Evolutionary conservation across 2,797 vertebrate species (phyloP).

Genomic region (Enteromius viviparus): DNA sequence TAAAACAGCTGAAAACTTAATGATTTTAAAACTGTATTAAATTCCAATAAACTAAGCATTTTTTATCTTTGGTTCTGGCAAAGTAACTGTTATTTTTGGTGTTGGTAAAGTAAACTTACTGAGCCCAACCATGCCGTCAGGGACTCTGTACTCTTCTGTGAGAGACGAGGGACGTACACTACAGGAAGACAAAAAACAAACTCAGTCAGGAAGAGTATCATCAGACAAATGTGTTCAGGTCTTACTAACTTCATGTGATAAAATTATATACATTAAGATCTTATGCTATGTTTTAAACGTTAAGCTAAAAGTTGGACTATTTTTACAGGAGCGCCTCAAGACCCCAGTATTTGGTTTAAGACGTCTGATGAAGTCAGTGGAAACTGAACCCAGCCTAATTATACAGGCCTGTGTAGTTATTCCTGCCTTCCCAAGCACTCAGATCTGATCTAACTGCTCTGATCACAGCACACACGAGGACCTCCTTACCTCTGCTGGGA

Average conservation of each 20-base stretch:
- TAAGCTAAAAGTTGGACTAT: not conserved
- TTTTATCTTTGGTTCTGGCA: too few species aligned
- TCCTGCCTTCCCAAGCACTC: not conserved
- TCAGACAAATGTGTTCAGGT: not conserved
- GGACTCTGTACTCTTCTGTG: slow-evolving; percentile 89
- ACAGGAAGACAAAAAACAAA: slow-evolving; percentile 23
- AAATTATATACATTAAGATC: not conserved
- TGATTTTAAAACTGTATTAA: too few species aligned
- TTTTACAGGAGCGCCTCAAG: not conserved
- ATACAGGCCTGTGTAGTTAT: not conserved
- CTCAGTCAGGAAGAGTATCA: not conserved
- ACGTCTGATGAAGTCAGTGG: not conserved
- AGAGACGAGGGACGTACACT: slow-evolving; percentile 78
- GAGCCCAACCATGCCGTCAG: slow-evolving; percentile 93
- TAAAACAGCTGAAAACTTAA: too few species aligned
- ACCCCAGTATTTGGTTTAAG: not conserved
- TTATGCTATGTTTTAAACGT: not conserved
- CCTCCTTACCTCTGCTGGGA: slow-evolving; percentile 87
- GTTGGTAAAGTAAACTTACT: slow-evolving; percentile 79
- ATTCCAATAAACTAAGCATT: too few species aligned
- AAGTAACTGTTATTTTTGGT: too few species aligned
- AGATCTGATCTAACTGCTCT: not conserved
- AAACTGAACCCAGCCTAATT: not conserved
- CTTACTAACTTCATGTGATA: not conserved
- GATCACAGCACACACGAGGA: not conserved